Evolutionary conservation across 1,140 invertebrate species (phyloP), one percentile per base, ranked within the genome.

Genomic region (Leptinotarsa texana): DNA sequence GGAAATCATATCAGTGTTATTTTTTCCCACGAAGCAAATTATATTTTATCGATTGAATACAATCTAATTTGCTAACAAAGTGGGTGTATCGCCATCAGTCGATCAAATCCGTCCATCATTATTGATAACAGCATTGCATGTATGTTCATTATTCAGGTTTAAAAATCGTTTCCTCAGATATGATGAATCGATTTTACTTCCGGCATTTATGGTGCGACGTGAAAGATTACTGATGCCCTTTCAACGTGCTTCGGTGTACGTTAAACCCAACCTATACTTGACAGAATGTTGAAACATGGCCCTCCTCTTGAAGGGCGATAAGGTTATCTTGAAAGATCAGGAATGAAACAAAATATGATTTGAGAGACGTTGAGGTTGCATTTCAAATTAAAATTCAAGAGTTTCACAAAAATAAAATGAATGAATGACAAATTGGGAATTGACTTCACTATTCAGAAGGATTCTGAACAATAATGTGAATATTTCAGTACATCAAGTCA

Each of bases 101-200:
- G 13, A 57, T 57, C 51, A 57, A n/a, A 57, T 57, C 51, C 51
- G 51, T 57, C 51, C 51, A 57, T 57, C 51, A 57, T 57, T 57
- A 57, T 18, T 57, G 51, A 57, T 57, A 57, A 17, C 51, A 57
- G 51, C 51, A 57, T 57, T 57, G 51, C 51, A 57, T 57, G 51
- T 18, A 57, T 18, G 51, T 57, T 57, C 51, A 57, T 57, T 57
- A 57, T 57, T 57, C 51, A 57, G 17, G 51, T 57, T 17, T 57
- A 57, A 57, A 57, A 57, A 57, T 57, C 51, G 6, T 18, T 57
- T 57, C 51, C 51, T 57, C 51, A 57, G 6, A 57, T 57, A 57
- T 57, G 51, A 57, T 57, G 51, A 15, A 57, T 57, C 51, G 51
- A 57, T 57, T 57, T 57, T 57, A 57, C 51, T 18, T 57, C 51